Percentiles rank a stretch among this genome's conserved stretches.
Conservation (phyloP, 2,113 vertebrate genomes). For the Geothlypis trichas region DNA sequence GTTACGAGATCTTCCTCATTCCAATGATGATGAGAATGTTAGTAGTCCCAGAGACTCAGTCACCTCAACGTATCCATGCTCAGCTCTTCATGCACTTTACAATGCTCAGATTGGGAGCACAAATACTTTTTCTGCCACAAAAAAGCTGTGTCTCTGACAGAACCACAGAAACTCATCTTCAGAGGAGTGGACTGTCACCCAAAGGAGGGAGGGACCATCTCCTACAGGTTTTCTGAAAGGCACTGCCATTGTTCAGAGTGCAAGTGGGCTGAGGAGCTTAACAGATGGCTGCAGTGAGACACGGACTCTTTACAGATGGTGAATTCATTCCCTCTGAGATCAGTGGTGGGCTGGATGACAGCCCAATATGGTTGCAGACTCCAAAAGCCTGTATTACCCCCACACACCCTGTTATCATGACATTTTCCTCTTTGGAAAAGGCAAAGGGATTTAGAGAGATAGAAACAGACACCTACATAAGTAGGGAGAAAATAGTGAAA, state of each 20-base stretch:
- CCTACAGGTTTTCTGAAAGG: constrained; percentile 64
- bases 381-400: constrained; percentile 55
- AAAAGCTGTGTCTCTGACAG: background rate
- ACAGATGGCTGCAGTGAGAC: constrained; percentile 74
- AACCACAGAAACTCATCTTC: background rate
- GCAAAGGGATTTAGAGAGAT: constrained; percentile 32
- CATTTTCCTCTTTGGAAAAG: constrained; percentile 65
- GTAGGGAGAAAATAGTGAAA: background rate
- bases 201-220: background rate
- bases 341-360: constrained; percentile 59
- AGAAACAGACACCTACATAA: background rate
- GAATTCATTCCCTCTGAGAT: constrained; percentile 58
- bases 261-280: constrained; percentile 71
- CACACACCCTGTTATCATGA: constrained; percentile 40
- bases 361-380: constrained; percentile 53
- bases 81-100: background rate
- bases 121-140: background rate
- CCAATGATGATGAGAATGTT: background rate
- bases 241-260: constrained; percentile 58
- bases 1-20: background rate
- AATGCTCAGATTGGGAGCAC: background rate
- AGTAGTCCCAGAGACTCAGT: background rate
- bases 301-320: constrained; percentile 73
- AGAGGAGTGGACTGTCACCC: background rate
- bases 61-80: background rate